Evolutionary conservation across 2,797 vertebrate species (phyloP).

Genomic region (Pogonophryne albipinna): DNA sequence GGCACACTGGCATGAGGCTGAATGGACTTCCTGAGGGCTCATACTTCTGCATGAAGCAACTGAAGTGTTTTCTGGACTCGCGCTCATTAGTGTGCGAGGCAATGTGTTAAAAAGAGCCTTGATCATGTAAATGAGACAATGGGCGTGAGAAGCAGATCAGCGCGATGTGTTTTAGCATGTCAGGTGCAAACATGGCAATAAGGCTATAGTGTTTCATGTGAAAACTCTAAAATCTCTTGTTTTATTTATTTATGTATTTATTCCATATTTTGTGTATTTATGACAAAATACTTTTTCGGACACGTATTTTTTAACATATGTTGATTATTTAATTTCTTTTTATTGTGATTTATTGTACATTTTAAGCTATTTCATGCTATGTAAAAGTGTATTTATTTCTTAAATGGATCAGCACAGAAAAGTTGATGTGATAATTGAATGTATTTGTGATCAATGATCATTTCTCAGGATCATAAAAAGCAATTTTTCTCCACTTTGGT

Average conservation of each 20-base stretch:
- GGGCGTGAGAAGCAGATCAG: conserved; percentile 50
- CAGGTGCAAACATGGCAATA: conserved; percentile 55
- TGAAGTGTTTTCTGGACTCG: conserved; percentile 71
- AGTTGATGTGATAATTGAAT: neutral
- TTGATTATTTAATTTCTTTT: conserved; percentile 26
- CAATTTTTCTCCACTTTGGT: neutral
- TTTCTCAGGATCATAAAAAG: conserved; percentile 7
- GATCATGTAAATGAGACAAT: conserved; percentile 78
- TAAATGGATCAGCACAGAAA: conserved; percentile 4
- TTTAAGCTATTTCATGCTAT: neutral
- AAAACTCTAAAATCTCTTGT: conserved; percentile 35
- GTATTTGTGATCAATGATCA: neutral
- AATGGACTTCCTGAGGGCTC: conserved; percentile 63
- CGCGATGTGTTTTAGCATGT: conserved; percentile 43
- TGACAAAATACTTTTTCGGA: conserved; percentile 13
- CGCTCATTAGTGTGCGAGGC: conserved; percentile 58
- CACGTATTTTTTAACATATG: conserved; percentile 5
- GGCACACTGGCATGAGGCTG: conserved; percentile 65
- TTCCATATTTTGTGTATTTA: conserved; percentile 50
- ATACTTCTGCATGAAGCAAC: conserved; percentile 61
- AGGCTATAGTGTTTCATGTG: conserved; percentile 8
- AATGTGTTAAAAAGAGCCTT: conserved; percentile 74
- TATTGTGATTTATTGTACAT: conserved; percentile 12
- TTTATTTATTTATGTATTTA: conserved; percentile 46
- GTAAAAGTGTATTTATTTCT: conserved; percentile 3